Evolutionary conservation across 2,113 vertebrate genomes (phyloP), one percentile per base, ranked within the genome.

Genomic region (Dipodomys merriami): DNA sequence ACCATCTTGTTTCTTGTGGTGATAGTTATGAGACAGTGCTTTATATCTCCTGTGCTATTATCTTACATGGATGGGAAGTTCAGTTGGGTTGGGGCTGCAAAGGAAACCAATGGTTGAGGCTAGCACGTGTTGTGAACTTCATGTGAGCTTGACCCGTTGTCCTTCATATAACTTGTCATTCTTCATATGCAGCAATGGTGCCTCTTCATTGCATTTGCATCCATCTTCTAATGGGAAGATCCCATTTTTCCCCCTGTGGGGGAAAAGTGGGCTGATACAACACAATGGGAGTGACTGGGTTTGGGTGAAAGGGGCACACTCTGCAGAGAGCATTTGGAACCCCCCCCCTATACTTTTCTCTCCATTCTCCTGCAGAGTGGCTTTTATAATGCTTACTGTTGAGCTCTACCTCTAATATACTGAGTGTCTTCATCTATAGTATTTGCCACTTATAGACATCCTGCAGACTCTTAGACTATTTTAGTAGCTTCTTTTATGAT

Each of bases 401-500:
- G 84, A 84, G 84, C 35, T 53, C 78, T 39, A 84, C 87, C 35
- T 53, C 78, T 39, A 87, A 65, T 25, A 87, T 65, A 39, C 77
- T 8, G 64, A 78, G 74, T 84, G 65, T 46, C 80, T 80, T 88
- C 79, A 74, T 60, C 86, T 86, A 2, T 62, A 72, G 79, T 74
- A 90, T 94, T 91, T 94, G 30, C 71, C 92, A 91, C 88, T 77
- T 92, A 95, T 82, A 33, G 71, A 79, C 19, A 49, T 86, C 64
- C 60, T 79, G 60, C 30, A 23, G 19, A 33, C 76, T 81, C 83
- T 88, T 62, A 83, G 73, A 84, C 76, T 73, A 78, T 73, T 94
- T 94, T 91, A 86, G 64, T 69, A 78, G 78, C 57, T 93, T 35
- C 64, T 90, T 94, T 89, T 96, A 49, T 95, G 78, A 78, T 74